Conservation (phyloP, 2,888 invertebrate genomes). For the Pandemis heparana region DNA sequence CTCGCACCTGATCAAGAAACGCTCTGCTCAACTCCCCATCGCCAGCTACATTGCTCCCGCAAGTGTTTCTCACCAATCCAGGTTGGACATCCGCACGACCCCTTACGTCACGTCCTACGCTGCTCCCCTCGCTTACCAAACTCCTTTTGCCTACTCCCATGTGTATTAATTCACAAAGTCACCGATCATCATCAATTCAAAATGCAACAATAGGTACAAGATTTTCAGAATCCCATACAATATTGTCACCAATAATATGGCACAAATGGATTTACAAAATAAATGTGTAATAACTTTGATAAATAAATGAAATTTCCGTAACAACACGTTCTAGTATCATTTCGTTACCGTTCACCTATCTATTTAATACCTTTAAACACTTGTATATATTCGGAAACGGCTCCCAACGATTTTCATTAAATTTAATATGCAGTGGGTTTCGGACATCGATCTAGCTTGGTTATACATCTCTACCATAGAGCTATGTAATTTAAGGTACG, state of each 20-base stretch:
- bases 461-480: too few species aligned
- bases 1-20: constrained; percentile 68
- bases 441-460: too few species aligned
- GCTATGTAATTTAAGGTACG: too few species aligned
- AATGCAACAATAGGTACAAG: constrained; percentile 43
- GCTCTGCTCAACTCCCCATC: constrained; percentile 56
- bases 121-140: constrained; percentile 51
- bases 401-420: too few species aligned
- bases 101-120: constrained; percentile 57
- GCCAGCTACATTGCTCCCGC: constrained; percentile 59
- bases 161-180: constrained; percentile 38
- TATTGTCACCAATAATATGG: constrained; percentile 4
- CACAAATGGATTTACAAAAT: constrained; percentile 1
- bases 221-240: constrained; percentile 32
- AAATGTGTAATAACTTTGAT: neutral
- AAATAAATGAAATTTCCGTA: constrained; percentile 26
- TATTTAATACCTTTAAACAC: too few species aligned
- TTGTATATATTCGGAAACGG: too few species aligned
- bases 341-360: neutral
- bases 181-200: constrained; percentile 21
- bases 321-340: neutral
- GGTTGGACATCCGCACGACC: constrained; percentile 57
- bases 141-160: constrained; percentile 48
- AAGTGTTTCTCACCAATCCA: constrained; percentile 61
- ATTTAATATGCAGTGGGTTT: too few species aligned